phyloP scores from a whole-genome alignment of 2,888 invertebrate species.

The Tricholauxania praeusta region DNA sequence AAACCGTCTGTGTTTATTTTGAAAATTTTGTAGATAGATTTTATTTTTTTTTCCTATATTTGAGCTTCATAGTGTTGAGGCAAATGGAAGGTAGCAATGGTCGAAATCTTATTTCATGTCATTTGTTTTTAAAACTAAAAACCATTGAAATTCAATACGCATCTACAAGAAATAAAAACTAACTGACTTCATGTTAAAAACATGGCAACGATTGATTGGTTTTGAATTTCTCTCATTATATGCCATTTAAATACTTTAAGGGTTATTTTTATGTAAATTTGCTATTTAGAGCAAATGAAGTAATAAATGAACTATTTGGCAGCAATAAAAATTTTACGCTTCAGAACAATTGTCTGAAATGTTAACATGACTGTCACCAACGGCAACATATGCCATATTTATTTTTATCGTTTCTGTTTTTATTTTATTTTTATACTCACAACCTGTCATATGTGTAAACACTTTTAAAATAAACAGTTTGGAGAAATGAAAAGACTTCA shows the following conservation, averaged over 20 bases:
- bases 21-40: too few species aligned
- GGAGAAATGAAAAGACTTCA: conserved; percentile 2
- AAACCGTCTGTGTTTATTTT: too few species aligned
- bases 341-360: background rate
- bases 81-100: too few species aligned
- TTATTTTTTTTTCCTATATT: too few species aligned
- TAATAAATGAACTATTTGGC: conserved; percentile 1
- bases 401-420: background rate
- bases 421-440: background rate
- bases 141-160: too few species aligned
- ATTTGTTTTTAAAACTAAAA: too few species aligned
- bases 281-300: background rate
- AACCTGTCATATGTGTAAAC: conserved; percentile 1
- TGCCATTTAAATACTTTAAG: too few species aligned
- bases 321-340: conserved; percentile 20
- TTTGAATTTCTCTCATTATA: background rate
- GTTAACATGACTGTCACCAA: background rate
- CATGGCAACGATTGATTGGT: background rate
- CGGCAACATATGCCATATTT: conserved; percentile 11
- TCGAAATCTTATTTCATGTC: too few species aligned
- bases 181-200: too few species aligned
- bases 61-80: too few species aligned
- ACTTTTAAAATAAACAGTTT: conserved; percentile 19
- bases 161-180: too few species aligned
- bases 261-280: too few species aligned